Evolutionary conservation across 2,888 invertebrate genomes (phyloP).

Genomic region (Ochropacha duplaris): DNA sequence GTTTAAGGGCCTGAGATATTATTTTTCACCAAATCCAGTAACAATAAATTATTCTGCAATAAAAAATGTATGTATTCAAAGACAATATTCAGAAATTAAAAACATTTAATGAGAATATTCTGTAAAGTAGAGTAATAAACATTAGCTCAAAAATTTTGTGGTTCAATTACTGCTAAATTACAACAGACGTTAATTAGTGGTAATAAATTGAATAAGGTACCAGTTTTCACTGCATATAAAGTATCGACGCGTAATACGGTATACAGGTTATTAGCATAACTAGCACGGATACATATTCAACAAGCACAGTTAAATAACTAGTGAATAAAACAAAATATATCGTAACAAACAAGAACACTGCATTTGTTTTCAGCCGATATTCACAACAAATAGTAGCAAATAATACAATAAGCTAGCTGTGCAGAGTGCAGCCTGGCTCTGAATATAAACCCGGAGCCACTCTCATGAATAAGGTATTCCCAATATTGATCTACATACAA

Average conservation of each 20-base stretch:
- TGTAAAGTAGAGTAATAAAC: not conserved
- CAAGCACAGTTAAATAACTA: not conserved
- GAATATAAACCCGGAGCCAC: conserved; percentile 25
- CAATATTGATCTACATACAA: conserved; percentile 53
- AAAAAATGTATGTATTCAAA: too few relatives aligned
- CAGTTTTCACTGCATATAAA: not conserved
- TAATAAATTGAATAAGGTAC: not conserved
- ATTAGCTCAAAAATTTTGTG: not conserved
- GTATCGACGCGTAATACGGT: not conserved
- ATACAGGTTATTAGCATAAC: not conserved
- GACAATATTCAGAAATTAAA: too few relatives aligned
- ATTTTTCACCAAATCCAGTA: not conserved
- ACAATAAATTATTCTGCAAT: not conserved
- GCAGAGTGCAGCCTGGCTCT: conserved; percentile 26
- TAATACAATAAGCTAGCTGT: conserved; percentile 34
- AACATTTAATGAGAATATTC: too few relatives aligned
- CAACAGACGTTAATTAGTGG: not conserved
- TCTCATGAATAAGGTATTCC: conserved; percentile 61
- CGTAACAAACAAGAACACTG: not conserved
- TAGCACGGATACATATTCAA: not conserved
- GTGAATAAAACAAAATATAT: not conserved
- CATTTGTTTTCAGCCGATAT: conserved; percentile 12
- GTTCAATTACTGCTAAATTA: not conserved
- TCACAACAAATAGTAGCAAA: conserved; percentile 15
- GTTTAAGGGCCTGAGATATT: not conserved